A percentile compares a stretch with the other conserved stretches of the same genome.
Evolutionary conservation across 2,888 invertebrate species (phyloP).

Genomic region (Helleia helle): DNA sequence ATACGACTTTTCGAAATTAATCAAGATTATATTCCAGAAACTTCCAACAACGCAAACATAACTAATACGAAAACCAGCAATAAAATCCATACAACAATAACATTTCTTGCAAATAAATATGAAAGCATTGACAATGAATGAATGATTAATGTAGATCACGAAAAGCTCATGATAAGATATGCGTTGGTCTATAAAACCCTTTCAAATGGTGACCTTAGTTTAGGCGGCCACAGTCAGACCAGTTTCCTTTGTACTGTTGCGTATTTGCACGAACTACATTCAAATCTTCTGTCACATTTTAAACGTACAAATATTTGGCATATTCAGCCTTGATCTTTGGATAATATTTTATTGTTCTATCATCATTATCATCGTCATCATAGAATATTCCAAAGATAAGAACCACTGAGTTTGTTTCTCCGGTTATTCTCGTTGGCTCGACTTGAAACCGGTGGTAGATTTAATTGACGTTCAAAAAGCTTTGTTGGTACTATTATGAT

Average conservation of each 20-base stretch:
- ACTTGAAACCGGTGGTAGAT: too few species aligned
- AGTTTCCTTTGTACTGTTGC: constrained; percentile 39
- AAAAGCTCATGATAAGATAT: constrained; percentile 30
- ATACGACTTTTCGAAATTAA: too few species aligned
- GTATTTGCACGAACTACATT: not conserved
- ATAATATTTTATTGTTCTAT: not conserved
- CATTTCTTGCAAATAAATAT: not conserved
- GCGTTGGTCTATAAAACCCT: constrained; percentile 49
- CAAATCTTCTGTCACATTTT: not conserved
- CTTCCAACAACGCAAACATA: too few species aligned
- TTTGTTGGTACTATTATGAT: too few species aligned
- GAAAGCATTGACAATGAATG: constrained; percentile 4
- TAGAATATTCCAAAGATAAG: too few species aligned
- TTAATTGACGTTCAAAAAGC: too few species aligned
- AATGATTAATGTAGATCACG: constrained; percentile 18
- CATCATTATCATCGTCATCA: too few species aligned
- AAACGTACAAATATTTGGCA: not conserved
- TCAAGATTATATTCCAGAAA: too few species aligned
- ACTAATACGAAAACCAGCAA: too few species aligned
- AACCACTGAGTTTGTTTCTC: too few species aligned
- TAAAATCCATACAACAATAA: not conserved
- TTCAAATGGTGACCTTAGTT: constrained; percentile 64
- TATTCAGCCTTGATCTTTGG: not conserved
- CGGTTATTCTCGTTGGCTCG: too few species aligned
- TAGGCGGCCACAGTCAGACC: constrained; percentile 32